These are phyloP conservation scores for Oreohelix idahoensis DNA, from an alignment of 1,140 invertebrate species.

Conservation along the genomic window DNA sequence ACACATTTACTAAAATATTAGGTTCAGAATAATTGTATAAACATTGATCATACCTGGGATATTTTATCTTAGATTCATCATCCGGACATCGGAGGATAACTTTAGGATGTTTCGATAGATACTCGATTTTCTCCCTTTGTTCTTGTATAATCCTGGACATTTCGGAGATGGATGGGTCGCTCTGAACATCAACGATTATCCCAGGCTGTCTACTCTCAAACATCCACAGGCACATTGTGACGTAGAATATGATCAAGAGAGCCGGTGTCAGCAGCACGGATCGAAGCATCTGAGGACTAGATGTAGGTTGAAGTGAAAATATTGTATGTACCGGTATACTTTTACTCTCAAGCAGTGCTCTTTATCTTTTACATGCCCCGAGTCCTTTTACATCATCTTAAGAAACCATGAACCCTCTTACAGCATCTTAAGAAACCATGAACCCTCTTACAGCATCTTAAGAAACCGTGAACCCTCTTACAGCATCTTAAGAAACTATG, in stretches of 20 bases:
- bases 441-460: too few relatives aligned
- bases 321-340: too few relatives aligned
- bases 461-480: too few relatives aligned
- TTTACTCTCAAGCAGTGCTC: too few relatives aligned
- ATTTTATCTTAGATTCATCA: conserved; percentile 28
- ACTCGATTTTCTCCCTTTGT: conserved; percentile 23
- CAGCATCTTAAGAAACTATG: too few relatives aligned
- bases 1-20: too few relatives aligned
- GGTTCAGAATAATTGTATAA: not conserved
- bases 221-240: not conserved
- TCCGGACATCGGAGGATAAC: conserved; percentile 26
- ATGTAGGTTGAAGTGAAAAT: too few relatives aligned
- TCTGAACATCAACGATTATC: not conserved
- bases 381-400: too few relatives aligned
- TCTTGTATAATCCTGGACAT: not conserved
- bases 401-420: too few relatives aligned
- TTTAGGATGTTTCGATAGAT: not conserved
- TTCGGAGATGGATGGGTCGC: not conserved
- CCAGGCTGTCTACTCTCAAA: not conserved
- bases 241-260: not conserved
- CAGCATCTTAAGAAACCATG: too few relatives aligned
- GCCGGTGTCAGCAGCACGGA: too few relatives aligned
- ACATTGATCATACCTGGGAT: conserved; percentile 22
- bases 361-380: too few relatives aligned
- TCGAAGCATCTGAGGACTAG: not conserved